Percentiles rank a stretch among this genome's conserved stretches.
These are phyloP conservation scores for Pagetopsis macropterus DNA, from an alignment of 2,797 vertebrate genomes.

Conservation along the genomic window DNA sequence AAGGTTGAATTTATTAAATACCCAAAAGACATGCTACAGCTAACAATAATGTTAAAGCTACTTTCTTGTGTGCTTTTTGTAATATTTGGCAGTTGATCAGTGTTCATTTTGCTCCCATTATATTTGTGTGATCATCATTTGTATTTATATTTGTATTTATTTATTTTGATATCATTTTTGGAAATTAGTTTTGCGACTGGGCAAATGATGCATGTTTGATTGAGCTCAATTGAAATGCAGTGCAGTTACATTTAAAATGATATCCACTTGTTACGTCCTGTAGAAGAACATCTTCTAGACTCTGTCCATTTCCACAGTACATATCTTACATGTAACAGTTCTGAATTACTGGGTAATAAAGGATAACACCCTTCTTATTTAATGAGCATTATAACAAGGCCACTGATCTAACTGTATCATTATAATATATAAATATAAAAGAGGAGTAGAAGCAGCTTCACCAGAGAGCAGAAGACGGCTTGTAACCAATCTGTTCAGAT, in stretches of 20 bases:
- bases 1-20: background rate
- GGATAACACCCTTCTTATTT: background rate
- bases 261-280: too few species aligned
- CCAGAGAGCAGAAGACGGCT: too few species aligned
- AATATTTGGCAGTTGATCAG: background rate
- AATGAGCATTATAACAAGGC: background rate
- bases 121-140: too few species aligned
- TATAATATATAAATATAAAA: background rate
- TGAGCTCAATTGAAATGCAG: background rate
- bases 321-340: background rate
- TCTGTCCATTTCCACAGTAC: too few species aligned
- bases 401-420: background rate
- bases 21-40: background rate
- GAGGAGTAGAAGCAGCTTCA: background rate
- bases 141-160: background rate
- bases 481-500: conserved; percentile 12
- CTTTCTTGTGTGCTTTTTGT: background rate
- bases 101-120: background rate
- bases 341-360: background rate
- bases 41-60: background rate
- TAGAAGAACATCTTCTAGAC: too few species aligned
- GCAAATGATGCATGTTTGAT: background rate
- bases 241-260: background rate
- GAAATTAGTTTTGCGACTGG: background rate
- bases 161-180: background rate